These are phyloP conservation scores for Acleris literana DNA, from an alignment of 2,888 invertebrate species.

Conservation along the genomic window DNA sequence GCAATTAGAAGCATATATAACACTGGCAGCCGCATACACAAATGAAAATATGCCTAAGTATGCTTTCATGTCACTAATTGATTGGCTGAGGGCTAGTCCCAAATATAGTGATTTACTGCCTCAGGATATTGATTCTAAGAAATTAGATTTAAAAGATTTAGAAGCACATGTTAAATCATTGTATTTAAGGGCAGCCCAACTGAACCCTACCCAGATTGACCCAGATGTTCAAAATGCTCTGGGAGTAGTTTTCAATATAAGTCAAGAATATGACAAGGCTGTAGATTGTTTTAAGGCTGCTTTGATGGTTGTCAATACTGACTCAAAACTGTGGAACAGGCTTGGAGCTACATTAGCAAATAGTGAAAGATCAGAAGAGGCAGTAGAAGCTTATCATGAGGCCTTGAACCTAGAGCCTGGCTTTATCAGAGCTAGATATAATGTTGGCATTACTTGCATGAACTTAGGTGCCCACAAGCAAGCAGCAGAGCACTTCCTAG, in stretches of 20 bases:
- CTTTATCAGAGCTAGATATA: conserved; percentile 97
- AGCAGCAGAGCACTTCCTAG: conserved; percentile 97
- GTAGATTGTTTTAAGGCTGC: conserved; percentile 98
- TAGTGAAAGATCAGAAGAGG: conserved; percentile 96
- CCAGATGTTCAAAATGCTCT: conserved; percentile 96
- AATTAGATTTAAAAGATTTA: conserved; percentile 73
- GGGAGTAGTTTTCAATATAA: conserved; percentile 97
- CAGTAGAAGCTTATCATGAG: conserved; percentile 96
- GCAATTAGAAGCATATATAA: conserved; percentile 93
- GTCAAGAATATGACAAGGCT: conserved; percentile 97
- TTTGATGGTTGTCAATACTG: conserved; percentile 89
- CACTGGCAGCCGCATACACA: conserved; percentile 96
- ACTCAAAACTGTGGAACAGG: conserved; percentile 98
- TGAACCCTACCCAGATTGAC: conserved; percentile 90
- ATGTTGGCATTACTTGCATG: conserved; percentile 98
- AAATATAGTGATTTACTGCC: conserved; percentile 90
- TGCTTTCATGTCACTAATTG: conserved; percentile 91
- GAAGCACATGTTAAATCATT: conserved; percentile 87
- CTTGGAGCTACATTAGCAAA: conserved; percentile 98
- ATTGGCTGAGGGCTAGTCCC: conserved; percentile 91
- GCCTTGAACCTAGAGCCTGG: conserved; percentile 96
- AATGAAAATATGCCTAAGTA: conserved; percentile 97
- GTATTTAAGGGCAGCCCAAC: conserved; percentile 91
- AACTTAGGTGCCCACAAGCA: conserved; percentile 97
- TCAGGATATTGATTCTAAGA: conserved; percentile 71